phyloP scores from a whole-genome alignment of 2,113 vertebrate genomes.

The Nestor notabilis region DNA sequence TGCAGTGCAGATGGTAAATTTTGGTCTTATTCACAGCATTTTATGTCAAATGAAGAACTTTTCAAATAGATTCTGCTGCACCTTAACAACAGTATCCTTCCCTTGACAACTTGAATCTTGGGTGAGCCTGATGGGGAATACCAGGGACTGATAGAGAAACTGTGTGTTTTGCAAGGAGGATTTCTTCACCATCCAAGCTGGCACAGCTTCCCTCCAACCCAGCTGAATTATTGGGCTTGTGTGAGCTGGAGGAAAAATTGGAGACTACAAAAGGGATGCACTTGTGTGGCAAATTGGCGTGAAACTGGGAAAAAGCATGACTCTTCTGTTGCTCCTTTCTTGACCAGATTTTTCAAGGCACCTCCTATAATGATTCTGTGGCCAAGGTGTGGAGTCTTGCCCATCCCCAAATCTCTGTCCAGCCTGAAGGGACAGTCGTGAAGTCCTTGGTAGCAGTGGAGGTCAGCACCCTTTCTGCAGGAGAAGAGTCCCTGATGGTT shows the following conservation, averaged over 20 bases:
- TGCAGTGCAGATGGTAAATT: slow-evolving; percentile 59
- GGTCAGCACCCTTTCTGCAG: slow-evolving; percentile 27
- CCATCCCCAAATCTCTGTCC: slow-evolving; percentile 68
- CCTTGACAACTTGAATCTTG: background rate
- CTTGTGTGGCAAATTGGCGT: background rate
- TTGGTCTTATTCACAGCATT: background rate
- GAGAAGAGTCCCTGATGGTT: background rate
- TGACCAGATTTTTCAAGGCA: slow-evolving; percentile 62
- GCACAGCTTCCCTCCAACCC: background rate
- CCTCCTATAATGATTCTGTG: slow-evolving; percentile 54
- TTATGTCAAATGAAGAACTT: background rate
- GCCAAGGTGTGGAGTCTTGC: slow-evolving; percentile 76
- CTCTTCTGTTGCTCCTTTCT: background rate
- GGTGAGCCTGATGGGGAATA: background rate
- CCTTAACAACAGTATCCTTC: background rate
- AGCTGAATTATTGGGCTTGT: background rate
- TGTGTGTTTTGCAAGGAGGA: background rate
- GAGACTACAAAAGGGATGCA: background rate
- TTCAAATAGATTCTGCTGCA: background rate
- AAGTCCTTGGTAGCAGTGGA: slow-evolving; percentile 57
- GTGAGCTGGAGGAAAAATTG: background rate
- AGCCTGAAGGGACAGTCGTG: slow-evolving; percentile 62
- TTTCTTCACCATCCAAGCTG: background rate
- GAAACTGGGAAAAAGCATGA: background rate
- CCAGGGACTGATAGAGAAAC: background rate